These are phyloP conservation scores for Epizoanthus ramosus DNA, from an alignment of 92 coral and sea anemone genomes.

Conservation along the genomic window DNA sequence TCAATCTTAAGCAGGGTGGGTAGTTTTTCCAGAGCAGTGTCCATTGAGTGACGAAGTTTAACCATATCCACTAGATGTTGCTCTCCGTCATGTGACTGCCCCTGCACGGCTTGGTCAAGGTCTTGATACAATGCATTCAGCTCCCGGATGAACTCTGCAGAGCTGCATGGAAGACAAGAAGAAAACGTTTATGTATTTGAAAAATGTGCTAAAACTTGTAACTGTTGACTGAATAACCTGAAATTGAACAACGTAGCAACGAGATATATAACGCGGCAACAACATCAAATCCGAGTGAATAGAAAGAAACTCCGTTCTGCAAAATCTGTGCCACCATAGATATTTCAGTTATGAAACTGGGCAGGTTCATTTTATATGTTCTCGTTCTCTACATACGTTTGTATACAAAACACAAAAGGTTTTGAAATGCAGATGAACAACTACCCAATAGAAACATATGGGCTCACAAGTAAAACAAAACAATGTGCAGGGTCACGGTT, in stretches of 20 bases:
- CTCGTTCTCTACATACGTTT: too few relatives aligned
- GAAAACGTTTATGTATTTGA: background rate
- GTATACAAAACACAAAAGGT: too few relatives aligned
- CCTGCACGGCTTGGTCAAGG: conserved; percentile 48
- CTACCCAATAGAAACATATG: background rate
- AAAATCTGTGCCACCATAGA: too few relatives aligned
- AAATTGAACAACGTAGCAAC: too few relatives aligned
- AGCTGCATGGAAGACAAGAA: conserved; percentile 51
- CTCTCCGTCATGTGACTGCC: conserved; percentile 10
- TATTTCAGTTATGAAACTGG: too few relatives aligned
- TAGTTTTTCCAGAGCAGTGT: conserved; percentile 85
- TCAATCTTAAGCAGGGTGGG: conserved; percentile 88
- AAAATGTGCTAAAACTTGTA: background rate
- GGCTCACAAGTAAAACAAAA: too few relatives aligned
- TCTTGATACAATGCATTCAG: conserved; percentile 62
- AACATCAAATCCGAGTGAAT: too few relatives aligned
- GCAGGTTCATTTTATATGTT: too few relatives aligned
- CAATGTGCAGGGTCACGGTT: too few relatives aligned
- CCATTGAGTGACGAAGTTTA: conserved; percentile 83
- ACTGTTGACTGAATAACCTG: too few relatives aligned
- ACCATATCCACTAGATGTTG: conserved; percentile 57
- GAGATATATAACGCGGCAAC: too few relatives aligned
- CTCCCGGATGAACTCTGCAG: conserved; percentile 72
- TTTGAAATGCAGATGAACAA: background rate
- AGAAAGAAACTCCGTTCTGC: too few relatives aligned